Base-by-base conservation (phyloP, 2,888 invertebrate genomes). In the Oligia strigilis region DNA sequence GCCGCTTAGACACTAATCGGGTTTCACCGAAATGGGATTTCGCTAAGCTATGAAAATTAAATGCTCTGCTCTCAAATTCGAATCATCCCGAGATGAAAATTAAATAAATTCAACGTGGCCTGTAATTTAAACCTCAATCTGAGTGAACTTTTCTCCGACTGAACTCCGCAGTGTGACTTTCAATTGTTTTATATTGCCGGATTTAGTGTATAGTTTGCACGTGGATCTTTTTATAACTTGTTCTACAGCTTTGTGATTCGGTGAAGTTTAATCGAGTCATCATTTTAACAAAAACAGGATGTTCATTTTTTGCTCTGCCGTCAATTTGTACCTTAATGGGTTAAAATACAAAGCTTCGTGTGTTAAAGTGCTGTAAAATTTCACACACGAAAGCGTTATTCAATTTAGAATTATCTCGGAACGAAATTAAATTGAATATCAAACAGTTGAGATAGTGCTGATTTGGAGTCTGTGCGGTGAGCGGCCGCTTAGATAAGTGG, bases 1-100 rank as follows among this genome's bases (percentile, higher is more conserved):
- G 90, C 92, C 92, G 93, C 93, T 95, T 93, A 94, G 91, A 92
- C 92, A 91, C 92, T 94, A 95, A 95, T 94, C 93, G 92, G 91
- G 92, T 92, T 94, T 93, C 91, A 91, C 90, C 91, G 92, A 92
- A 94, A 95, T 94, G 91, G 92, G 92, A 94, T 94, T 94, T 90
- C 92, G 90, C 93, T 94, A 94, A 94, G 94, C 94, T 93, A 94
- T 94, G 93, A 93, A 94, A 94, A 94, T 94, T 94, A 94, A 94
- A 94, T 92, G 93, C 92, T 92, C 91, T 85, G 91, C 92, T 90
- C 93, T 92, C 92, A 93, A 94, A 94, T 93, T 93, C 88, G 92
- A 94, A 93, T 94, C 92, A 95, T 93, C 84, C 91, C 89, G 92
- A 91, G 93, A 93, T 93, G 93, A 92, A 93, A 93, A 94, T 94